Base-by-base conservation (phyloP, 2,888 invertebrate genomes). In the Ectobius pallidus region DNA sequence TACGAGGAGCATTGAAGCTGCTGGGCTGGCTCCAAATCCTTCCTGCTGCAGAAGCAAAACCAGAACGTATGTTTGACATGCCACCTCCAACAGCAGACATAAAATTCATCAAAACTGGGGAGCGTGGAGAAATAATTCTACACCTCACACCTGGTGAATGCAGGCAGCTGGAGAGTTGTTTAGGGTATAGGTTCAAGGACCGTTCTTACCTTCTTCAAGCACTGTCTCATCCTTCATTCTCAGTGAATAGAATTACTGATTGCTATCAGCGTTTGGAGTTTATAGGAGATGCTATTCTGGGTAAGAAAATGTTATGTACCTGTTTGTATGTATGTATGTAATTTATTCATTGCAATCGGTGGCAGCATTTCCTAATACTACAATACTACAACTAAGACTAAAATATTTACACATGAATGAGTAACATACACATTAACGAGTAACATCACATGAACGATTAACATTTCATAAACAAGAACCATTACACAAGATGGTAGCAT, bases 181-280 rank as follows among this genome's bases (percentile, higher is more conserved):
- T 95, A 2, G 86, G 88, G 0, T 96, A 96, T 82, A 87, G 84
- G 74, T 99, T 99, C 82, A 88, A 87, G 0, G 92, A 98, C 80
- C 88, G 90, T 0, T 89, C 91, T 0, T 93, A 90, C 80, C 85
- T 99, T 6, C 81, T 98, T 20, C 96, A 94, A 89, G 97, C 97
- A 0, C 85, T 99, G 69, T 96, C 98, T 0, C 99, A 99, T 85
- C 89, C 97, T 0, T 96, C 97, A 0, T 96, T 91, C 83, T 88
- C 89, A 4, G 86, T 89, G 6, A 96, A 97, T 83, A 86, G 90
- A 0, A 80, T 93, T 62, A 98, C 98, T 0, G 91, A 90, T 32
- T 95, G 94, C 76, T 99, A 99, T 83, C 92, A 96, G 81, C 87
- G 92, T 14, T 82, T 97, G n/a, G 97, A 97, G 82, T 97, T 96